A percentile compares a stretch with the other conserved stretches of the same genome.
phyloP scores from a whole-genome alignment of 2,113 vertebrate genomes.

The Promerops cafer region DNA sequence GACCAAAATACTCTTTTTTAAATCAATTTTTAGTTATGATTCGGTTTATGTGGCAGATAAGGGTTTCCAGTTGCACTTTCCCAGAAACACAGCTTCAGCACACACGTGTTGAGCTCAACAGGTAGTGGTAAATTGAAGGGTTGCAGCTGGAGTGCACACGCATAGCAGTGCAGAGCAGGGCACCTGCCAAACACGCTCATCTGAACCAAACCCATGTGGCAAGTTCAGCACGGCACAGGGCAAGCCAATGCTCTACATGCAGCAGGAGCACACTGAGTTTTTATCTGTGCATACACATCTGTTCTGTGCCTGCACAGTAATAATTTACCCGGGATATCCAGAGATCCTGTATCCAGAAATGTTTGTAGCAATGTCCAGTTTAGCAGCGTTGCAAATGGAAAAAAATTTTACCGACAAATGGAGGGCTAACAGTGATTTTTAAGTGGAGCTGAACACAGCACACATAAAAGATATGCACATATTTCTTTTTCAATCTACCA shows the following conservation, averaged over 20 bases:
- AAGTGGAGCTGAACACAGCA: background rate
- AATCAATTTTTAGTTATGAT: background rate
- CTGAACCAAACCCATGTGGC: background rate
- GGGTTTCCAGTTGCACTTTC: background rate
- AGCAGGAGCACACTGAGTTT: background rate
- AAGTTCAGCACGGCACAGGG: background rate
- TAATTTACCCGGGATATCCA: background rate
- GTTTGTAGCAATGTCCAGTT: background rate
- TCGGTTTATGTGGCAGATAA: background rate
- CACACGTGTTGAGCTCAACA: background rate
- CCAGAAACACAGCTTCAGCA: background rate
- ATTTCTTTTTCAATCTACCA: background rate
- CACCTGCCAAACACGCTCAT: background rate
- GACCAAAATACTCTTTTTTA: background rate
- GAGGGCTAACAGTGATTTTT: background rate
- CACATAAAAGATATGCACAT: background rate
- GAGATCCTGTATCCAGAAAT: background rate
- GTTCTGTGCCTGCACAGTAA: background rate
- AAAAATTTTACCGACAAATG: background rate
- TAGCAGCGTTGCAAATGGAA: background rate
- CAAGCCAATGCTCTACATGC: fast-evolving
- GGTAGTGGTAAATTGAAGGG: background rate
- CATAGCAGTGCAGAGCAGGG: background rate
- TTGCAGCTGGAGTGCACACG: background rate
- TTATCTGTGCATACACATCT: background rate